A percentile compares a stretch with the other conserved stretches of the same genome.
Conservation (phyloP, 2,113 vertebrate species). For the Amia ocellicauda region DNA sequence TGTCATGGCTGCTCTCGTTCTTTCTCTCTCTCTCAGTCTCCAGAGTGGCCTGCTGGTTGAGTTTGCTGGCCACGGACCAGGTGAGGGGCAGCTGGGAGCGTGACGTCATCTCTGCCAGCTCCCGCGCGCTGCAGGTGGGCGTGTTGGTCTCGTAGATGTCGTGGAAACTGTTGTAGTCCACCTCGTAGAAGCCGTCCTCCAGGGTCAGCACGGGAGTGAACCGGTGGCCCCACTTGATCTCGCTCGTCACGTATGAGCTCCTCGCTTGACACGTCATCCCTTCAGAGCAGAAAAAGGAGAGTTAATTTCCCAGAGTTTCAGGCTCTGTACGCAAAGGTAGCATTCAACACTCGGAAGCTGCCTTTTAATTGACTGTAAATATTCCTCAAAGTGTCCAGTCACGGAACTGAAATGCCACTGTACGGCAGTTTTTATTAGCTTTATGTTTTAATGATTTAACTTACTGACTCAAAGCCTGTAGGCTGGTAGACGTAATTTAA, state of each 20-base stretch:
- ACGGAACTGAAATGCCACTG: too few relatives aligned
- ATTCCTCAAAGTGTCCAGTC: too few relatives aligned
- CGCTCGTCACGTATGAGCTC: constrained; percentile 89
- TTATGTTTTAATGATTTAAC: too few relatives aligned
- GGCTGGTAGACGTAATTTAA: too few relatives aligned
- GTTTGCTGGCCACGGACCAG: constrained; percentile 89
- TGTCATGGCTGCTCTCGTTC: constrained; percentile 57
- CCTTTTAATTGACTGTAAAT: too few relatives aligned
- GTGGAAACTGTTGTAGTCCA: constrained; percentile 98
- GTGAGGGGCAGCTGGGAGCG: constrained; percentile 81
- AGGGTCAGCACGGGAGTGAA: constrained; percentile 94
- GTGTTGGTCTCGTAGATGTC: constrained; percentile 95
- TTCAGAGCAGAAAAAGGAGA: constrained; percentile 46
- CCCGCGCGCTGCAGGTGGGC: constrained; percentile 85
- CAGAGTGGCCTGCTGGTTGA: constrained; percentile 84
- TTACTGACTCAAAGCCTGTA: too few relatives aligned
- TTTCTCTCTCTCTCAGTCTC: constrained; percentile 66
- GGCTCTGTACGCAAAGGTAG: too few relatives aligned
- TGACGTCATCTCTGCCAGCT: constrained; percentile 79
- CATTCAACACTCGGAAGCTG: too few relatives aligned
- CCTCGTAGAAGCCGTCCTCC: constrained; percentile 96
- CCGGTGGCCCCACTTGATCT: constrained; percentile 96
- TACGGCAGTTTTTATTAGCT: too few relatives aligned
- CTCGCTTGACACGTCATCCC: constrained; percentile 97
- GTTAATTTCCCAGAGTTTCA: too few relatives aligned